phyloP scores from a whole-genome alignment of 2,797 vertebrate species.

The Brotula barbata region DNA sequence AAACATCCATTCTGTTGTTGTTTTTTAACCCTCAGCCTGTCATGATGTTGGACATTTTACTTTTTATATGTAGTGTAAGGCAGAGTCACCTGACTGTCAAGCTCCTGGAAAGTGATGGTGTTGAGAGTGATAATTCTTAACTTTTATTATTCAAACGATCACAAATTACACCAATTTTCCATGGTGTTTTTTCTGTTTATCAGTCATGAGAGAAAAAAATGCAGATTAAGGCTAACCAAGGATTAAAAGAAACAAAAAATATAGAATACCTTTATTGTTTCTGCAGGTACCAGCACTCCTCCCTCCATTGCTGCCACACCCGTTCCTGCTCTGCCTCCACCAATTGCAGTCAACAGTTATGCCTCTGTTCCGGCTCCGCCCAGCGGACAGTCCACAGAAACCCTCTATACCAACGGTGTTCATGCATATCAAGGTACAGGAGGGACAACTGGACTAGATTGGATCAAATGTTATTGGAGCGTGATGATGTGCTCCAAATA shows the following conservation, averaged over 20 bases:
- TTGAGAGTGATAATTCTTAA: no score
- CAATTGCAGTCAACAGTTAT: slow-evolving; percentile 89
- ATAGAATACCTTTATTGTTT: background rate
- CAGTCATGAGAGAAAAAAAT: no score
- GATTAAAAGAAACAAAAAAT: background rate
- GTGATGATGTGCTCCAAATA: slow-evolving; percentile 43
- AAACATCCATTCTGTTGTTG: slow-evolving; percentile 41
- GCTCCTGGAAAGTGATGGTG: no score
- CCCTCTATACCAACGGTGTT: slow-evolving; percentile 90
- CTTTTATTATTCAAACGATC: no score
- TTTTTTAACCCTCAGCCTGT: slow-evolving; percentile 6
- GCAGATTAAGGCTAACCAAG: background rate
- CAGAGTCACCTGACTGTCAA: background rate
- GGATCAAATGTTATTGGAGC: slow-evolving; percentile 45
- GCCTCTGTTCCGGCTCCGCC: slow-evolving; percentile 85
- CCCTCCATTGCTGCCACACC: slow-evolving; percentile 90
- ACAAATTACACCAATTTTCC: no score
- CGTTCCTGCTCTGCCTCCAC: slow-evolving; percentile 87
- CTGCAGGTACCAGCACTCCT: slow-evolving; percentile 91
- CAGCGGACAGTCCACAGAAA: slow-evolving; percentile 86
- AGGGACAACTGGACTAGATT: slow-evolving; percentile 36
- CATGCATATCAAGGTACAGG: slow-evolving; percentile 91
- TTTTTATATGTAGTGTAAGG: slow-evolving; percentile 22
- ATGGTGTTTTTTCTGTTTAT: no score
- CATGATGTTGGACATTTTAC: slow-evolving; percentile 12